These are phyloP conservation scores for Laterallus jamaicensis DNA, from an alignment of 2,113 vertebrate genomes.

Conservation along the genomic window DNA sequence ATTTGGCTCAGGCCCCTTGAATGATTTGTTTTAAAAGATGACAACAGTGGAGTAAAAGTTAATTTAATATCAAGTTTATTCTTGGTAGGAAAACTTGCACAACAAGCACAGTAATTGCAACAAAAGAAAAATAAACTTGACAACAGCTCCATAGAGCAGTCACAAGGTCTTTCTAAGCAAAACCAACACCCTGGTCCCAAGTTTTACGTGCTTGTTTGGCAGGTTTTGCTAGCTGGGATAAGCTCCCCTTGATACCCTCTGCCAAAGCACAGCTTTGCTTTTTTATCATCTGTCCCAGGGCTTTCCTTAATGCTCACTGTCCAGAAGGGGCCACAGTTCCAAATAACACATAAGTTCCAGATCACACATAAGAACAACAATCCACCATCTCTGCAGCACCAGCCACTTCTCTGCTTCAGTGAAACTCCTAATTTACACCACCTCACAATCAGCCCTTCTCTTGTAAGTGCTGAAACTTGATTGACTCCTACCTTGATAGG, in stretches of 20 bases:
- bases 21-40: background rate
- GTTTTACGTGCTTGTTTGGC: background rate
- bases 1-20: background rate
- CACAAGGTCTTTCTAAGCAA: background rate
- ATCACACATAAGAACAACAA: accelerated
- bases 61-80: background rate
- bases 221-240: background rate
- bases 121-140: background rate
- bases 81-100: background rate
- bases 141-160: background rate
- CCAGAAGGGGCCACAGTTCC: background rate
- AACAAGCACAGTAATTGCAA: background rate
- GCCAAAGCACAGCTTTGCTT: background rate
- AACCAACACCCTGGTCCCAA: background rate
- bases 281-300: background rate
- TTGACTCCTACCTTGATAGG: background rate
- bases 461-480: background rate
- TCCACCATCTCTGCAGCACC: background rate
- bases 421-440: background rate
- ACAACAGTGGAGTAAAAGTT: background rate
- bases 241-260: background rate
- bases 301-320: background rate
- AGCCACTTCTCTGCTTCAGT: background rate
- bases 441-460: background rate
- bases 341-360: background rate